A percentile compares a stretch with the other conserved stretches of the same genome.
These are phyloP conservation scores for Zoroaster sp. DNA, from an alignment of 53 echinoderm and acorn worm species.

Conservation along the genomic window DNA sequence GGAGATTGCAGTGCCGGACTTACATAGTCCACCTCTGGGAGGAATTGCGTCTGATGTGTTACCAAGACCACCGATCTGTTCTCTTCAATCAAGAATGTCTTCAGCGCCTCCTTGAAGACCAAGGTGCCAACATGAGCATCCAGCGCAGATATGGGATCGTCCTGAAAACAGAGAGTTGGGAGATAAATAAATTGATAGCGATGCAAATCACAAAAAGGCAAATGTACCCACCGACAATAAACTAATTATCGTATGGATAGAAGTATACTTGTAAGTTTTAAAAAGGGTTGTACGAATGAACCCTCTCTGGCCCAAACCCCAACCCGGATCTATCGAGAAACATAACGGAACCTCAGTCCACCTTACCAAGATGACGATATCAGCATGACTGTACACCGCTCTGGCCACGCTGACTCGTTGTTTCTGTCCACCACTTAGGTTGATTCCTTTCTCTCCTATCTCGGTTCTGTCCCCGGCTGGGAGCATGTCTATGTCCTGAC, in stretches of 20 bases:
- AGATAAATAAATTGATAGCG: too few relatives aligned
- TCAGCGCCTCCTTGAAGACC: conserved; percentile 41
- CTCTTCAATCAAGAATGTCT: conserved; percentile 4
- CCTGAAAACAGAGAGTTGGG: too few relatives aligned
- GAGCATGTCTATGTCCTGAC: conserved; percentile 52
- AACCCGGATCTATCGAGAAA: not conserved
- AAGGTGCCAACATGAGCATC: conserved; percentile 42
- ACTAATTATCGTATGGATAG: too few relatives aligned
- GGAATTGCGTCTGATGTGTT: conserved; percentile 54
- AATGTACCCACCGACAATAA: too few relatives aligned
- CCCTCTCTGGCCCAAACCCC: too few relatives aligned
- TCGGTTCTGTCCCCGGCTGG: conserved; percentile 55
- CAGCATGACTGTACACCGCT: conserved; percentile 40
- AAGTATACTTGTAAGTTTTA: too few relatives aligned
- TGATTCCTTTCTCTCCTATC: conserved; percentile 62
- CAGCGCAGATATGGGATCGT: conserved; percentile 53
- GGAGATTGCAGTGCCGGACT: not conserved
- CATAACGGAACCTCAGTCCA: not conserved
- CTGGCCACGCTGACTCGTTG: conserved; percentile 59
- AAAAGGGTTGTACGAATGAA: too few relatives aligned
- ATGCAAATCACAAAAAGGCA: too few relatives aligned
- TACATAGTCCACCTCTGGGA: conserved; percentile 28
- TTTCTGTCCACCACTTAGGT: conserved; percentile 62
- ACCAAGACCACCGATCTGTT: conserved; percentile 27
- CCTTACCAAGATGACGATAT: conserved; percentile 33